A percentile compares a stretch with the other conserved stretches of the same genome.
These are phyloP conservation scores for Poicephalus meyeri DNA, from an alignment of 2,113 vertebrate genomes.

Conservation along the genomic window DNA sequence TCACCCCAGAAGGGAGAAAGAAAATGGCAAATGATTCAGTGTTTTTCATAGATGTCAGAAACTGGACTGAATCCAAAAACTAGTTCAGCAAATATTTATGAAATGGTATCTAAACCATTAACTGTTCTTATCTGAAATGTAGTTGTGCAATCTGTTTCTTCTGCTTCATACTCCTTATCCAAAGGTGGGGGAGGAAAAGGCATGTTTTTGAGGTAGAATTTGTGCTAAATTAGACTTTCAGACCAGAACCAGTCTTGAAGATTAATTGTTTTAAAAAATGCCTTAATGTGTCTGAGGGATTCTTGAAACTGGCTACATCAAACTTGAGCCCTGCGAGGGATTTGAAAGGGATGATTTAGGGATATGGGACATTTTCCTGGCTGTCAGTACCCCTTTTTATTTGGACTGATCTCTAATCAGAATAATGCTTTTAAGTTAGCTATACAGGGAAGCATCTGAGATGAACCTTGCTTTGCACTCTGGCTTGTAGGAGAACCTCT, in stretches of 20 bases:
- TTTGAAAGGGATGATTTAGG: background rate
- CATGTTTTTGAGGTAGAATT: background rate
- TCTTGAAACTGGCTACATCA: background rate
- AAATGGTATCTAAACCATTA: constrained; percentile 44
- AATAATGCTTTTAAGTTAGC: background rate
- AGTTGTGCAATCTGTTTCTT: constrained; percentile 42
- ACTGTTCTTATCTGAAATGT: constrained; percentile 35
- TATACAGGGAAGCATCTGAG: background rate
- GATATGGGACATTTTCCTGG: background rate
- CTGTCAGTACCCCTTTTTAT: background rate
- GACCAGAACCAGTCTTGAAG: background rate
- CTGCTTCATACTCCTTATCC: background rate
- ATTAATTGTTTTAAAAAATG: background rate
- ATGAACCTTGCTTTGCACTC: background rate
- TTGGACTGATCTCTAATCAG: background rate
- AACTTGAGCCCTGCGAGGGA: background rate
- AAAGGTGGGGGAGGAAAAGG: constrained; percentile 18
- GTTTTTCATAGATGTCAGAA: constrained; percentile 41
- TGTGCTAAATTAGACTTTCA: background rate
- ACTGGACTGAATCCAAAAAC: constrained; percentile 37
- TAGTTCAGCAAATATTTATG: constrained; percentile 61
- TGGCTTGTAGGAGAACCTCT: background rate
- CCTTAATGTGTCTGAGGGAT: background rate
- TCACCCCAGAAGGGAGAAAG: background rate
- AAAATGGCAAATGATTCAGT: constrained; percentile 25